Base-by-base conservation (phyloP, 2,888 invertebrate genomes). In the Liodrosophila aerea region DNA sequence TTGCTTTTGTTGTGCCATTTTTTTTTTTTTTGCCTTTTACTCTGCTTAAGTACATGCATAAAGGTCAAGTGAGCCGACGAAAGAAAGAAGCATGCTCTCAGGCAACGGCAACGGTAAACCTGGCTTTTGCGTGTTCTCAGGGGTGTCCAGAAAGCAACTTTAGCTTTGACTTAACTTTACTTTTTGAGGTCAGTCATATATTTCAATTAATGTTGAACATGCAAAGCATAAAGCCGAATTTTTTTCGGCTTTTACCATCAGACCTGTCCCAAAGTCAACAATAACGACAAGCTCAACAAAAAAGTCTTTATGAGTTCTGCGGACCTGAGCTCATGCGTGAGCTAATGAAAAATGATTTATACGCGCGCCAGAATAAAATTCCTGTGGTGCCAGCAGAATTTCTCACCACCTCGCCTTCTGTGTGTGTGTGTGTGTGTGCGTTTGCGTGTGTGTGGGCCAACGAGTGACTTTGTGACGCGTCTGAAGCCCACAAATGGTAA, bases 301-400 rank as follows among this genome's bases (percentile, higher is more conserved):
- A 52, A 49, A 54, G 59, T 36, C 45, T 54, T 53, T 39, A 53
- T 46, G 45, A 41, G 76, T 43, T 40, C 27, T 57, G 27, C 36
- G 44, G 76, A 45, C 47, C 27, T 57, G 27, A 39, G 44, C 64
- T 59, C 75, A 77, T 73, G 69, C 70, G 73, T 71, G 68, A 67
- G 63, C 62, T 73, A 78, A 85, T 82, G 73, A 82, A 77, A 75
- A 57, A 71, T 85, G 83, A 85, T 85, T 81, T 85, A 85, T 85
- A 45, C 54, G 29, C 54, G 54, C 54, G 58, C 3, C 40, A 51
- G 60, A 64, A 64, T 30, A 47, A 49, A 52, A 77, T 69, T 57
- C 65, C 54, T 63, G 33, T 43, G 47, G 39, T 29, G 41, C 41
- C 40, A 33, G n/a, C 27, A 65, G 56, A 39, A 31, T 27, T 49